These are phyloP conservation scores for Plagodis pulveraria DNA, from an alignment of 2,888 invertebrate species.

Conservation along the genomic window DNA sequence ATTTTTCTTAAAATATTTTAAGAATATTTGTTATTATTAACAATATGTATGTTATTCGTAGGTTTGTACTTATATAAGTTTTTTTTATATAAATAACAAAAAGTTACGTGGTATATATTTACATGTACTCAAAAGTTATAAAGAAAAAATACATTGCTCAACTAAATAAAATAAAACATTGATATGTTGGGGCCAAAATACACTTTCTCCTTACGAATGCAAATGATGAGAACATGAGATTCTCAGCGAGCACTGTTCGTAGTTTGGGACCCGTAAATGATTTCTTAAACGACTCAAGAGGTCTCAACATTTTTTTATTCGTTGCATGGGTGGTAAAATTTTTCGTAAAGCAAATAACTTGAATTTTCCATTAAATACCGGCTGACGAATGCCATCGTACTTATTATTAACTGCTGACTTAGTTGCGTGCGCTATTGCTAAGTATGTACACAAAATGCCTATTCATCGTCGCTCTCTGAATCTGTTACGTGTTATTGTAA, in stretches of 20 bases:
- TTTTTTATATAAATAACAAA: no score
- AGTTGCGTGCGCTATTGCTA: slow-evolving; percentile 16
- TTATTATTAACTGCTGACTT: slow-evolving; percentile 19
- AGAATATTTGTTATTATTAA: no score
- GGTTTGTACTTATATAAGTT: no score
- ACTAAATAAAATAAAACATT: no score
- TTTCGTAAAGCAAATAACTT: slow-evolving; percentile 50
- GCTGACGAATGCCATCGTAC: slow-evolving; percentile 14
- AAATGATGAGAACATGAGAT: slow-evolving; percentile 25
- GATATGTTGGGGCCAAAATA: no score
- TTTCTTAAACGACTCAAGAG: slow-evolving; percentile 16
- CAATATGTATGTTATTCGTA: no score
- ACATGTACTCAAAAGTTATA: no score
- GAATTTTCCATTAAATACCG: slow-evolving; percentile 56
- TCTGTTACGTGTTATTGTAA: slow-evolving; percentile 30
- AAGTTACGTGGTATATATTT: no score
- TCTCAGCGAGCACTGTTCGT: slow-evolving; percentile 9
- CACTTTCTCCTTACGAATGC: slow-evolving; percentile 25
- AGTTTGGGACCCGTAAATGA: slow-evolving; percentile 1
- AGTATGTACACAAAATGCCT: slow-evolving; percentile 11
- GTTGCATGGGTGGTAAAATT: slow-evolving; percentile 15
- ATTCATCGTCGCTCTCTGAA: slow-evolving; percentile 24
- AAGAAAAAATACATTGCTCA: no score
- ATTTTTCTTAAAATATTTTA: no score
- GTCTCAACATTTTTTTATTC: slow-evolving; percentile 5